Conservation (phyloP, 2,888 invertebrate species). For the Drosophila histrio region DNA sequence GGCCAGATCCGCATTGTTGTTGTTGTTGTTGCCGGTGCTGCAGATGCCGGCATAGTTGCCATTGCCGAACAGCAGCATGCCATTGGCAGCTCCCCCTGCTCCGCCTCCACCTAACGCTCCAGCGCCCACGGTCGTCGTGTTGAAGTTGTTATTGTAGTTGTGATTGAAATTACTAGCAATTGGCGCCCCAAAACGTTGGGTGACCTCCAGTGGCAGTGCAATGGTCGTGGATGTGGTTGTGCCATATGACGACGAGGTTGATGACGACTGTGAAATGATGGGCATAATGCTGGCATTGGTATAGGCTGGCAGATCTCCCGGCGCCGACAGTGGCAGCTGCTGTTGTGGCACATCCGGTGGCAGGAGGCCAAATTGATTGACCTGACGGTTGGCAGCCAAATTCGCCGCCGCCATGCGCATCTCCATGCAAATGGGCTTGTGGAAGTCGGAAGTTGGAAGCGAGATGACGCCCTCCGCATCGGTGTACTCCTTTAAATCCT, state of each 20-base stretch:
- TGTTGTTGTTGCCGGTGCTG: slow-evolving; percentile 78
- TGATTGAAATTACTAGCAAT: slow-evolving; percentile 82
- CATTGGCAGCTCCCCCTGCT: slow-evolving; percentile 47
- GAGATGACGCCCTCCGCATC: slow-evolving; percentile 96
- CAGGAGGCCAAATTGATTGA: slow-evolving; percentile 70
- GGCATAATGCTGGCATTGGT: slow-evolving; percentile 66
- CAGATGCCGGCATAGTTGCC: slow-evolving; percentile 65
- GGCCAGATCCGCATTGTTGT: slow-evolving; percentile 85
- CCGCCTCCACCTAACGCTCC: slow-evolving; percentile 30
- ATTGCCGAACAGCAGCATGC: slow-evolving; percentile 60
- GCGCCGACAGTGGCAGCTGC: slow-evolving; percentile 29
- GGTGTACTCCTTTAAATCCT: slow-evolving; percentile 96
- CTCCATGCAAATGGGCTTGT: slow-evolving; percentile 92
- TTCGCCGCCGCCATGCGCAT: slow-evolving; percentile 86
- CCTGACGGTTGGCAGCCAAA: slow-evolving; percentile 49
- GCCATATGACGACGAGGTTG: slow-evolving; percentile 83
- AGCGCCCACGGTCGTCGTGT: slow-evolving; percentile 74
- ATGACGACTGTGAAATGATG: slow-evolving; percentile 80
- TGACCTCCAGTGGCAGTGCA: slow-evolving; percentile 82
- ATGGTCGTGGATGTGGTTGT: slow-evolving; percentile 83
- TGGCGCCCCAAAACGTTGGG: slow-evolving; percentile 79
- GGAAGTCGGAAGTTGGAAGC: slow-evolving; percentile 92
- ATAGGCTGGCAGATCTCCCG: slow-evolving; percentile 25
- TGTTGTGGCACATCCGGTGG: slow-evolving; percentile 59
- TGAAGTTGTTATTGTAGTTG: slow-evolving; percentile 83